Base-by-base conservation (phyloP, 2,888 invertebrate genomes). In the Arctia plantaginis region DNA sequence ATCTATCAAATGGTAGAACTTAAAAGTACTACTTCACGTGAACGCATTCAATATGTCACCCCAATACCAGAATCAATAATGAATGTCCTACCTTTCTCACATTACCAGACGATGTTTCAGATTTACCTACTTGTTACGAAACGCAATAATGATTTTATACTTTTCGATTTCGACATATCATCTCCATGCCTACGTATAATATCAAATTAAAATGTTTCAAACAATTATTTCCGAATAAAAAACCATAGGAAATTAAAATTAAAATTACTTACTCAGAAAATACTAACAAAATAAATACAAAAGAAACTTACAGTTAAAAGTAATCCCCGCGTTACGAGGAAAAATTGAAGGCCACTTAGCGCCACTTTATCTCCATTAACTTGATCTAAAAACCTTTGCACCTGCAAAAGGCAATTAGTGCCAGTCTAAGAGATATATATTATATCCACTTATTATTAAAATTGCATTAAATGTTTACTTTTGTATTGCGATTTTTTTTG, bases 311-410 rank as follows among this genome's bases (percentile, higher is more conserved):
- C 97, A 73, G 96, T 96, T 27, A 97, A 89, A 84, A 96, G 93
- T 72, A 97, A 93, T 75, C 96, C 96, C 69, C 96, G 91, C n/a
- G 96, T 96, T 6, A 97, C 96, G 0, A 92, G 93, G 85, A 97
- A 97, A 82, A 97, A 97, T 81, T 96, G 95, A 30, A 96, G 88
- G 3, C 97, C 97, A 39, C 96, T 96, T 20, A 97, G 86, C 3
- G 96, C 95, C 7, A 96, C 91, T 39, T 95, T 96, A 67, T 96
- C 96, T 4, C 96, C 96, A 76, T 96, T 96, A 67, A 97, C 96
- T 92, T 97, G 97, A 77, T 97, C 96, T 74, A 97, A 92, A 80
- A 97, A 96, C 74, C 97, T 95, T 84, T 96, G 96, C 65, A 97
- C 96, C 97, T 97, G 82, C n/a, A 62, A 88, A 91, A 64, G 69